Evolutionary conservation across 1,140 invertebrate species (phyloP), one percentile per base, ranked within the genome.

Genomic region (Drosophila pruinosa): DNA sequence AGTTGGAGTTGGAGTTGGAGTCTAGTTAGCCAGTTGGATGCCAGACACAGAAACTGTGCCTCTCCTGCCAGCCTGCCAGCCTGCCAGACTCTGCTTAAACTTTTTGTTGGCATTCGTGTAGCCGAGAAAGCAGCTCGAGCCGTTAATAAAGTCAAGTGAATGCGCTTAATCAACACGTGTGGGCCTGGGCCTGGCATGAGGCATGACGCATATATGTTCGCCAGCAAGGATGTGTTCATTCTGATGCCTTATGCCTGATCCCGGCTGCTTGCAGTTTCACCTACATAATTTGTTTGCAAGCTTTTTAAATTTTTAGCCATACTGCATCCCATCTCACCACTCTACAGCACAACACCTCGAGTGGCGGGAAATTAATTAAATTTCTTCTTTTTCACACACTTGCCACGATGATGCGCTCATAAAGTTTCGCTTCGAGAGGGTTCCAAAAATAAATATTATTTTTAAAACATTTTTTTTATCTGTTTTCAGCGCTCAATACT

Each of bases 81-180:
- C 57, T 53, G 71, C 19, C 61, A 62, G 61, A 12, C 17, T 36
- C 43, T n/a, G 71, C 62, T 63, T 34, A 64, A 76, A 73, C 68
- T 76, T 73, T 73, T 64, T n/a, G n/a, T n/a, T n/a, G n/a, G n/a
- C n/a, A n/a, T n/a, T n/a, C n/a, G n/a, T n/a, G 24, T 31, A 34
- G n/a, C 10, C 31, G 31, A 34, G n/a, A 12, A 34, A 62, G 48
- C 21, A 26, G 28, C 15, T 45, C 14, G 45, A 61, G 69, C 34
- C 63, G 71, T 88, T 86, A 86, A 86, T 86, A 88, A 78, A 86
- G 77, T 88, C 76, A 81, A 85, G 78, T 88, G 82, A 86, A 81
- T 86, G 82, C 82, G 78, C 78, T 86, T 86, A 81, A 88, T 86
- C 82, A 86, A 88, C 82, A 81, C 78, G 62, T 72, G 63, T 69